A percentile compares a stretch with the other conserved stretches of the same genome.
These are phyloP conservation scores for Ectropis crepuscularia DNA, from an alignment of 2,888 invertebrate species.

Conservation along the genomic window DNA sequence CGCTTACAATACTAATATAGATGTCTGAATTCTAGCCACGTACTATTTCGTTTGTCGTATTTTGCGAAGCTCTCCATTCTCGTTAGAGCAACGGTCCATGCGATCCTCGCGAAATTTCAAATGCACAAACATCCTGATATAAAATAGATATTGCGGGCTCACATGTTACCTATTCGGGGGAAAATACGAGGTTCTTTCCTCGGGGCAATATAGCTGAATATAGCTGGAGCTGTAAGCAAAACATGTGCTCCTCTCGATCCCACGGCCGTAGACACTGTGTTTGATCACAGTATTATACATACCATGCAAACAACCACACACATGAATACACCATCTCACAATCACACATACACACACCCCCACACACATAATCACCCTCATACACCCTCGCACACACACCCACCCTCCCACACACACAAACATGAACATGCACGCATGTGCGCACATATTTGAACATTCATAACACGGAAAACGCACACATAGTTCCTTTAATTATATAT, in stretches of 20 bases:
- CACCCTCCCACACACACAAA: too few relatives aligned
- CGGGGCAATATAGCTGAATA: conserved; percentile 34
- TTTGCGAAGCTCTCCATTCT: conserved; percentile 24
- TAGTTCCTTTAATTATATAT: too few relatives aligned
- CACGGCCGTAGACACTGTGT: conserved; percentile 45
- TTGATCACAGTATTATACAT: conserved; percentile 62
- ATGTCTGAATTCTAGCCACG: conserved; percentile 10
- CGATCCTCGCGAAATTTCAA: conserved; percentile 29
- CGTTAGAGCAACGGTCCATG: conserved; percentile 16
- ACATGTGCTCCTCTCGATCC: conserved; percentile 34
- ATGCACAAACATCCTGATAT: conserved; percentile 26
- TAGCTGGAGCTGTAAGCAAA: conserved; percentile 39
- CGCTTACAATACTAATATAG: neutral
- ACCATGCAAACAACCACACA: too few relatives aligned
- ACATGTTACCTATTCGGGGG: conserved; percentile 31
- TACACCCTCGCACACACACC: too few relatives aligned
- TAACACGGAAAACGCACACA: too few relatives aligned
- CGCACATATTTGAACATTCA: too few relatives aligned
- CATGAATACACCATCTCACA: too few relatives aligned
- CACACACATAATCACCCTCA: too few relatives aligned
- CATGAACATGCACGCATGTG: too few relatives aligned
- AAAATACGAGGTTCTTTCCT: conserved; percentile 32
- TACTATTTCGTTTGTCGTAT: conserved; percentile 15
- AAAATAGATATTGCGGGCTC: conserved; percentile 29
- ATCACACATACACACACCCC: too few relatives aligned